phyloP scores from a whole-genome alignment of 2,113 vertebrate genomes.

The Ophthalmolycus amberensis region DNA sequence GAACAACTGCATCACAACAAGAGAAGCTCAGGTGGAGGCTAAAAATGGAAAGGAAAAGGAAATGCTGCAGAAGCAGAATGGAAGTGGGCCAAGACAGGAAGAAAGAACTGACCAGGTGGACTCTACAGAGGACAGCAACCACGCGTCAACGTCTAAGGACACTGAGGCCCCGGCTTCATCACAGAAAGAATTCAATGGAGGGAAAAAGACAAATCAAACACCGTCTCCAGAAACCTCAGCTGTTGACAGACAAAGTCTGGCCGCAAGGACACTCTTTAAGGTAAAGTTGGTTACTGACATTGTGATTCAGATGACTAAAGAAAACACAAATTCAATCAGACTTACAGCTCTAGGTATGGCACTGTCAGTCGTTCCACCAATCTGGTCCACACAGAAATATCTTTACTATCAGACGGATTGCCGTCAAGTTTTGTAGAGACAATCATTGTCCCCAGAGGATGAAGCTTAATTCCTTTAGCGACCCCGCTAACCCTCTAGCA shows the following conservation, averaged over 20 bases:
- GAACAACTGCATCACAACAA: conserved; percentile 73
- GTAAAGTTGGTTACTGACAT: conserved; percentile 32
- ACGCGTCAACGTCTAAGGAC: conserved; percentile 59
- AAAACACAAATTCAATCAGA: not conserved
- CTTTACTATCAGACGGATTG: not conserved
- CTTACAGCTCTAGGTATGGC: not conserved
- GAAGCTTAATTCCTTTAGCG: not conserved
- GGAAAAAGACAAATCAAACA: conserved; percentile 37
- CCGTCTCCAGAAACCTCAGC: conserved; percentile 55
- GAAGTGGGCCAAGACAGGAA: conserved; percentile 29
- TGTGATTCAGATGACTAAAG: not conserved
- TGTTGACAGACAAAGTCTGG: conserved; percentile 63
- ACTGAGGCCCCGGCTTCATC: not conserved
- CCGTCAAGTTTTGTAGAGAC: not conserved
- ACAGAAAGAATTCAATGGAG: conserved; percentile 10
- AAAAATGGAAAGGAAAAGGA: conserved; percentile 58
- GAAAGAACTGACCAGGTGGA: conserved; percentile 11
- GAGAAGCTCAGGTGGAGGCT: conserved; percentile 24
- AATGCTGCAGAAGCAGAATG: conserved; percentile 64
- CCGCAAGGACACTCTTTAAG: conserved; percentile 62
- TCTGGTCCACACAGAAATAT: conserved; percentile 4
- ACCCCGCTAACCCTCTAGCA: not conserved
- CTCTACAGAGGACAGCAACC: conserved; percentile 37
- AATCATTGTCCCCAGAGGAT: not conserved
- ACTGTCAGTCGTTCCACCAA: not conserved